Percentiles rank a stretch among this genome's conserved stretches.
phyloP scores from a whole-genome alignment of 1,140 invertebrate genomes.

The Stenopsyche tienmushanensis region DNA sequence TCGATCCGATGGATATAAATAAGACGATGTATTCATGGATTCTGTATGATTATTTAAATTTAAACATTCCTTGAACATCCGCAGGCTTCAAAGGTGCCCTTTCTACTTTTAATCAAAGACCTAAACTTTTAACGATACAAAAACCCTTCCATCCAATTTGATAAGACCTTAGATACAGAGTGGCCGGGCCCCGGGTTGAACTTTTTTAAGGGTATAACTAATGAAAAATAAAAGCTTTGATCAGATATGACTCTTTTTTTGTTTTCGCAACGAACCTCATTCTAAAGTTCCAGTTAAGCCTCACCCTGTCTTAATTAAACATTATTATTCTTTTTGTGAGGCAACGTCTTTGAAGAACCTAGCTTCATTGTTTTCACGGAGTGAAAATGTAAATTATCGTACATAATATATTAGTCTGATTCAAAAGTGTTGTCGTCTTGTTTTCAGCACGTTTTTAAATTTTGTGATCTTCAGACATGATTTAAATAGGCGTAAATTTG shows the following conservation, averaged over 20 bases:
- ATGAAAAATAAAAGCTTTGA: not conserved
- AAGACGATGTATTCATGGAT: too few relatives aligned
- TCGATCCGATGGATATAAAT: too few relatives aligned
- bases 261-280: too few relatives aligned
- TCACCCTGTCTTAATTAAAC: not conserved
- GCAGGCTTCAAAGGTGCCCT: not conserved
- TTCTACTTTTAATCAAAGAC: slow-evolving; percentile 17
- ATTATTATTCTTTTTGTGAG: not conserved
- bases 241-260: not conserved
- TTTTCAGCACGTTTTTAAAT: too few relatives aligned
- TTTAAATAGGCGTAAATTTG: too few relatives aligned
- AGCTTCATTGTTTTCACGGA: too few relatives aligned
- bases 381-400: too few relatives aligned
- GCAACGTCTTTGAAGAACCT: not conserved
- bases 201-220: not conserved
- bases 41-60: not conserved
- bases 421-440: too few relatives aligned
- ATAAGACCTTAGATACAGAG: slow-evolving; percentile 10
- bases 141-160: slow-evolving; percentile 20
- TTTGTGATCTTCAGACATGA: too few relatives aligned
- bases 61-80: too few relatives aligned
- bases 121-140: slow-evolving; percentile 18
- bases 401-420: too few relatives aligned
- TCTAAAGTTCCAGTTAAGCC: too few relatives aligned
- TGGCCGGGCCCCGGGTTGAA: not conserved